phyloP scores from a whole-genome alignment of 2,113 vertebrate species.

The Austrofundulus limnaeus region DNA sequence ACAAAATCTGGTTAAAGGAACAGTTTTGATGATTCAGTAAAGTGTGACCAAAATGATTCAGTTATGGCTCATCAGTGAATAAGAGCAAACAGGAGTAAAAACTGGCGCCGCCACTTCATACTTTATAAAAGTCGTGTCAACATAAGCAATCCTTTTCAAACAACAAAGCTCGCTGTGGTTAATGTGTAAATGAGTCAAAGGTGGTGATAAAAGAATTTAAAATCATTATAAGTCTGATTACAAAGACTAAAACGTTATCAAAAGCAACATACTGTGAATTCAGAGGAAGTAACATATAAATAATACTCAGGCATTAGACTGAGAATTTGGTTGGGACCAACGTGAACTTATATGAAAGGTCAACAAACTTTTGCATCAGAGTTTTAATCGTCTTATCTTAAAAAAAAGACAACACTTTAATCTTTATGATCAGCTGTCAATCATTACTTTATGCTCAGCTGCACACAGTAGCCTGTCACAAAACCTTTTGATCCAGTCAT shows the following conservation, averaged over 20 bases:
- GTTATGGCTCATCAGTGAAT: conserved; percentile 3
- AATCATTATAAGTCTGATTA: too few species aligned
- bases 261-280: neutral
- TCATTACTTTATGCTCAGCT: too few species aligned
- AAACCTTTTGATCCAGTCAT: too few species aligned
- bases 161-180: neutral
- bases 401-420: too few species aligned
- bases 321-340: too few species aligned
- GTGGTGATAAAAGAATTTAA: neutral
- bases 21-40: neutral
- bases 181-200: neutral
- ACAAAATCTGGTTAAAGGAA: neutral
- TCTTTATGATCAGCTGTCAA: too few species aligned
- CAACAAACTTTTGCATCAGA: too few species aligned
- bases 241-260: neutral
- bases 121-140: neutral
- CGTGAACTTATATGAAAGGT: neutral
- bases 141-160: conserved; percentile 3
- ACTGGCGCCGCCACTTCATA: neutral
- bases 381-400: too few species aligned
- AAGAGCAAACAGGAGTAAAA: conserved; percentile 1
- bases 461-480: too few species aligned
- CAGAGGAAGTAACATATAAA: neutral
- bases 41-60: conserved; percentile 7
- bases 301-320: too few species aligned